These are phyloP conservation scores for Lanistes nyassanus DNA, from an alignment of 1,140 invertebrate genomes.

Conservation along the genomic window DNA sequence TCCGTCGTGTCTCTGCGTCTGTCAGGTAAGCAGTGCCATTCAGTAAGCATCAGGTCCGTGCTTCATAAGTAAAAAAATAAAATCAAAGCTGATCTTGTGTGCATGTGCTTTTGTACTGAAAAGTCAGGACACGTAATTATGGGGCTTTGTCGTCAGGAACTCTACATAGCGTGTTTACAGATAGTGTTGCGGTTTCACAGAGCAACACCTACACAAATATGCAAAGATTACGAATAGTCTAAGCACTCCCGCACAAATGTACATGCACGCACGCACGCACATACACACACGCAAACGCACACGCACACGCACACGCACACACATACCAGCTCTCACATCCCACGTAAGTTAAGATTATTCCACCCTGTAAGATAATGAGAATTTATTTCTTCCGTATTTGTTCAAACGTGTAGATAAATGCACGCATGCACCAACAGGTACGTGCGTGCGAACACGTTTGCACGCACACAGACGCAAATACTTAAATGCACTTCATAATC, in stretches of 20 bases:
- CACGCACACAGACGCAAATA: not conserved
- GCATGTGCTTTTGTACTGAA: not conserved
- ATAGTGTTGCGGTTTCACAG: not conserved
- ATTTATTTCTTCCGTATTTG: not conserved
- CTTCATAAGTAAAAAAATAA: not conserved
- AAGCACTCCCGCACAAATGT: not conserved
- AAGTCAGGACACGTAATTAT: too few species aligned
- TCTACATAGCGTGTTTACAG: not conserved
- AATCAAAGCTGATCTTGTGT: not conserved
- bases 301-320: constrained; percentile 8
- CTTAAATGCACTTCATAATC: not conserved
- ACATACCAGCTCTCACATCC: constrained; percentile 8
- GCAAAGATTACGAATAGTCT: not conserved
- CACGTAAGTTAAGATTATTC: not conserved
- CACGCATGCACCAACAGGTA: not conserved
- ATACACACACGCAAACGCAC: not conserved
- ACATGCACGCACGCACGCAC: constrained; percentile 5
- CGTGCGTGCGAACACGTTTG: not conserved
- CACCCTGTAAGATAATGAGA: not conserved
- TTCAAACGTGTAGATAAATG: not conserved
- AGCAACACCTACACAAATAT: not conserved
- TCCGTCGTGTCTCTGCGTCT: not conserved
- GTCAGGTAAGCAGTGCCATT: not conserved
- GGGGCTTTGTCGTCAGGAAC: not conserved
- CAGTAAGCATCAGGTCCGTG: not conserved